Percentiles rank a stretch among this genome's conserved stretches.
phyloP scores from a whole-genome alignment of 2,113 vertebrate genomes.

The Merops nubicus region DNA sequence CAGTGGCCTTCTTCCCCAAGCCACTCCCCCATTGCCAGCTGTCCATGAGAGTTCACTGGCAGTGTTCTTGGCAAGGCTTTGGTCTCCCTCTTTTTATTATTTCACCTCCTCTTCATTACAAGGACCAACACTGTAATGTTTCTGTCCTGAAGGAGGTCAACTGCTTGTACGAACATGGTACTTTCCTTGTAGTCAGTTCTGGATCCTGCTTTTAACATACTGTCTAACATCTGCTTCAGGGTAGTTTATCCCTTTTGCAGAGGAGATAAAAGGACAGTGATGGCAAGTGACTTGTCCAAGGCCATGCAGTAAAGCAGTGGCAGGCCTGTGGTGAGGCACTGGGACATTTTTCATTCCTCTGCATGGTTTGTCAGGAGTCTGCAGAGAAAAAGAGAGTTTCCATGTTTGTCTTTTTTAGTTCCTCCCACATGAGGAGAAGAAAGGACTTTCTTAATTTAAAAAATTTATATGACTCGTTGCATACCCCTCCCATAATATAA shows the following conservation, averaged over 20 bases:
- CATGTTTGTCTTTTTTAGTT: not conserved
- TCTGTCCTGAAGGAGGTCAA: not conserved
- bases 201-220: not conserved
- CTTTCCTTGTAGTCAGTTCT: not conserved
- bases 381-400: not conserved
- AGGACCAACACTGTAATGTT: not conserved
- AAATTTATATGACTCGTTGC: not conserved
- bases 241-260: not conserved
- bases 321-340: not conserved
- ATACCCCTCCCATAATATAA: not conserved
- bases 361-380: not conserved
- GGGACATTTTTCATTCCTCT: not conserved
- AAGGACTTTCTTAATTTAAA: conserved; percentile 19
- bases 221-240: not conserved
- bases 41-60: not conserved
- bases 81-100: not conserved
- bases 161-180: not conserved
- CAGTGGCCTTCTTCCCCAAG: not conserved
- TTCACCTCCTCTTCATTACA: not conserved
- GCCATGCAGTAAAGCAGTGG: not conserved
- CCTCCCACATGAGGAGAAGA: not conserved
- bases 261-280: not conserved
- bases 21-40: not conserved
- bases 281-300: not conserved
- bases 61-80: not conserved